Evolutionary conservation across 2,797 vertebrate genomes (phyloP), one percentile per base, ranked within the genome.

Genomic region (Spea hammondii): DNA sequence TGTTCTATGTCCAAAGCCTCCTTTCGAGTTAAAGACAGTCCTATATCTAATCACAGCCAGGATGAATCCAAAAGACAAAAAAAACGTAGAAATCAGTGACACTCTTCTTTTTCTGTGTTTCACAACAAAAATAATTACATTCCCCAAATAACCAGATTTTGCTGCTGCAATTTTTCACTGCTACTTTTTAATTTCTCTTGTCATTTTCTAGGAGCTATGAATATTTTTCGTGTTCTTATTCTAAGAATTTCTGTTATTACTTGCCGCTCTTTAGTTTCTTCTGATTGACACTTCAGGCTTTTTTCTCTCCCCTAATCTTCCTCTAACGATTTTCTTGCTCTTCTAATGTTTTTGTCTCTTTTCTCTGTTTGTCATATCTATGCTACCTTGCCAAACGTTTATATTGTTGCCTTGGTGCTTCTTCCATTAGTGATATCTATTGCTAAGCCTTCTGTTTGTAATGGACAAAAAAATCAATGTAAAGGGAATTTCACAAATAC

Each of bases 111-210:
- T 17, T 5, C 9, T 32, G 59, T 62, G 59, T 62, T 62, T 6
- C 14, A 17, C 59, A 62, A 62, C 14, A 62, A 9, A 17, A 62
- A 62, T 32, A 17, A 62, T 62, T 62, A 62, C 59, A 62, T 62
- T 17, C 32, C 59, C 5, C 14, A 14, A 7, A 62, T 32, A 62
- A 6, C 59, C 59, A 62, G 59, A 62, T 17, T 62, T 62, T 32
- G n/a, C n/a, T 32, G n/a, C 14, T 62, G 59, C 59, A 62, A 62
- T 62, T 62, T 62, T 62, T 62, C 59, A 62, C 5, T 62, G 59
- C 59, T 17, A 62, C 59, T 14, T 62, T 62, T 12, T 62, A 7
- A 62, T 62, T 62, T 62, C 7, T 62, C 32, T 17, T 62, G 59
- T 62, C 59, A 62, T 17, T 62, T 62, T n/a, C 59, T 62, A 32